These are phyloP conservation scores for Agriopis marginaria DNA, from an alignment of 2,888 invertebrate species.

Conservation along the genomic window DNA sequence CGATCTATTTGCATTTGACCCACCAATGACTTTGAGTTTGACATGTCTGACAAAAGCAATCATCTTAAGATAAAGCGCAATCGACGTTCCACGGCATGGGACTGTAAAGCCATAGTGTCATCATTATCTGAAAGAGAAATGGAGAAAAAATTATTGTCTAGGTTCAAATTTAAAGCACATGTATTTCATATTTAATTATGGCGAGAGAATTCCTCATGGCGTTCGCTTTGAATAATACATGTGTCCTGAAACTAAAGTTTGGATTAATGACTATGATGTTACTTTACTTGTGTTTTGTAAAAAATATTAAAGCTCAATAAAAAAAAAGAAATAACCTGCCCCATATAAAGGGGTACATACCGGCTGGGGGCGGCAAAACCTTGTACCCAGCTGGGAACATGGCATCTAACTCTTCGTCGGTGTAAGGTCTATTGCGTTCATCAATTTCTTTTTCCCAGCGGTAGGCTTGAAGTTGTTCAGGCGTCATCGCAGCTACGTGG, in stretches of 20 bases:
- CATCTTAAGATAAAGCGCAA: conserved; percentile 61
- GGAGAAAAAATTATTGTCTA: conserved; percentile 69
- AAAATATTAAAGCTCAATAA: conserved; percentile 43
- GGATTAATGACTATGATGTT: conserved; percentile 78
- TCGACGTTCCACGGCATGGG: conserved; percentile 74
- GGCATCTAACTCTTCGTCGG: conserved; percentile 98
- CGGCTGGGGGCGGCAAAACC: conserved; percentile 97
- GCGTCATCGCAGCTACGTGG: conserved; percentile 99
- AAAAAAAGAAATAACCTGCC: conserved; percentile 26
- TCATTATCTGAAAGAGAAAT: conserved; percentile 85
- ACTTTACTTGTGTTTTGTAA: conserved; percentile 50
- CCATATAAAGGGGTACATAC: conserved; percentile 70
- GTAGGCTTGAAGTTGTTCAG: conserved; percentile 99
- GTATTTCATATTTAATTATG: conserved; percentile 61
- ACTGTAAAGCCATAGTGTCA: conserved; percentile 77
- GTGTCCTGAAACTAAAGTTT: conserved; percentile 83
- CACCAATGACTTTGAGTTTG: too few species aligned
- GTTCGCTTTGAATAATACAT: conserved; percentile 75
- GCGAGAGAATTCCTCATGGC: conserved; percentile 58
- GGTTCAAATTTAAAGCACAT: conserved; percentile 67
- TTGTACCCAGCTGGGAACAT: conserved; percentile 99
- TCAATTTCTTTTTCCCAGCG: conserved; percentile 99
- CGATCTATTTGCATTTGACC: too few species aligned
- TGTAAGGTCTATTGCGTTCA: conserved; percentile 97
- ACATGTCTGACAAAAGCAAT: conserved; percentile 9